Evolutionary conservation across 2,888 invertebrate species (phyloP), one percentile per base, ranked within the genome.

Genomic region (Epistrophe grossulariae): DNA sequence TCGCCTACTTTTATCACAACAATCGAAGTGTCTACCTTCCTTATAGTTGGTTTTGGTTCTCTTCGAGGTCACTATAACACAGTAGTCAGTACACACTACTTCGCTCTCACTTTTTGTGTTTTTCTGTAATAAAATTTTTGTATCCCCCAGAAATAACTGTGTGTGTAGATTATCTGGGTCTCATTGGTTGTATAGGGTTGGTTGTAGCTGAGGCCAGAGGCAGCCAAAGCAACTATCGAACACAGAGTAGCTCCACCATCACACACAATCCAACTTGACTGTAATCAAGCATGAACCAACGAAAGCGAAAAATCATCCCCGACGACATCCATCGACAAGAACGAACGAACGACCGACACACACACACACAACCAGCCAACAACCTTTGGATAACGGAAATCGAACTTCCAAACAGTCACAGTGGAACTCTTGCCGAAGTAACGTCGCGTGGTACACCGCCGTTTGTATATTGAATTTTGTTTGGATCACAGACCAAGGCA

Each of bases 381-480:
- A 72, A 87, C 79, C 85, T 87, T 76, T 87, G 87, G 89, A 90
- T 90, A 90, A 90, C 90, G 90, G 90, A 90, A 90, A 90, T 90
- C 90, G 90, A 90, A 90, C 89, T 89, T 68, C 82, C 90, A 90
- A 89, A 89, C 90, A 92, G 92, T 92, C 92, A 91, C 91, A 91
- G 91, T 91, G 91, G 91, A 92, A 92, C 92, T 91, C 92, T 92
- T 90, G 92, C 89, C 90, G 92, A 91, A 91, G 90, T 90, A 92
- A 91, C 92, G 91, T 91, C 91, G 90, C 89, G 91, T 91, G 90
- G 90, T 90, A 89, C n/a, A n/a, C n/a, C n/a, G n/a, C 90, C 89
- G 90, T 87, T 7, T 31, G 31, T 78, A 70, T 55, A 71, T 45
- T 8, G 11, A 52, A 57, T 50, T 71, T 73, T n/a, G n/a, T 52